Base-by-base conservation (phyloP, 2,797 vertebrate species). In the Diglossa cyanea region DNA sequence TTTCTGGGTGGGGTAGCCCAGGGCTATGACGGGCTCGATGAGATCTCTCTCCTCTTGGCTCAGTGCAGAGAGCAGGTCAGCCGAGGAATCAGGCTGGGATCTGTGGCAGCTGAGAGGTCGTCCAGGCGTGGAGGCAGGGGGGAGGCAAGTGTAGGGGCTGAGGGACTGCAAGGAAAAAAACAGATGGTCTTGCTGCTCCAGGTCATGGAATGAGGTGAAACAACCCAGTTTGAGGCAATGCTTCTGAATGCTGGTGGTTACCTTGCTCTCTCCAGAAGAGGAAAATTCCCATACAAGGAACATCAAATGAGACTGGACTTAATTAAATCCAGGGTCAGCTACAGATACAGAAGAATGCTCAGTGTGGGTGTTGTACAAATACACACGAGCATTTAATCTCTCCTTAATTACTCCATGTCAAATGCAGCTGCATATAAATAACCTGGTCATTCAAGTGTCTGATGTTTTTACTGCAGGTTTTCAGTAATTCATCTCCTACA, bases 21-120 rank as follows among this genome's bases (percentile, higher is more conserved):
- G 88, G 70, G 98, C 98, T 3, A 98, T 98, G 58, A 99, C 97
- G 0, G 98, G 97, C 72, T 96, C 97, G 10, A 99, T 98, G 92
- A 99, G 98, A 79, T 98, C 98, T 80, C 98, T 97, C 94, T 99
- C 99, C 92, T 99, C 99, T 25, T 98, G 98, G 97, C 98, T 99
- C 94, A 99, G 98, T 5, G 98, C 99, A 0, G 98, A 98, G 37
- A 99, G 98, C 35, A 99, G 98, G 87, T 99, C 99, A 31, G 96
- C 94, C 0, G 98, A 97, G 0, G 98, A 98, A 97, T 99, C 99
- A 0, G 85, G 93, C 48, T 94, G 89, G 15, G 82, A 89, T 31
- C 93, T 92, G 88, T 81, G 91, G 79, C 98, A 95, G 78, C 92
- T 45, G 9, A 96, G 94, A 26, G 93, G 93, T 39, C 58, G 86